A percentile compares a stretch with the other conserved stretches of the same genome.
phyloP scores from a whole-genome alignment of 2,797 vertebrate species.

The Alcedo quadribrachys region DNA sequence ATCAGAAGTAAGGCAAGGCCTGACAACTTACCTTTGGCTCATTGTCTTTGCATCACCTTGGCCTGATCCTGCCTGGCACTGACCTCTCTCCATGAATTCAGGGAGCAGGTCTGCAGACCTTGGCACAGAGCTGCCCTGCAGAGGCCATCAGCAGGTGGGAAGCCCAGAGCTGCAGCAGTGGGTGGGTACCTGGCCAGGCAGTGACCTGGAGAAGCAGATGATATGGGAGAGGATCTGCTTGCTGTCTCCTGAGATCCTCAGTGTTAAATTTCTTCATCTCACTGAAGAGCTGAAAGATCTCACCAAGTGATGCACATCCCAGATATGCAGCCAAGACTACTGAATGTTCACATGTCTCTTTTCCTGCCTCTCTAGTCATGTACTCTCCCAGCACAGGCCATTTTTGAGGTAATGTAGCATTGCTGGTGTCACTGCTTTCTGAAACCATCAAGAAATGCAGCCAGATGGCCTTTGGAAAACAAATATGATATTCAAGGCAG shows the following conservation, averaged over 20 bases:
- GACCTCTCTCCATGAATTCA: neutral
- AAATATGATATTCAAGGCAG: neutral
- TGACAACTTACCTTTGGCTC: neutral
- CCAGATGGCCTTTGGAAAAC: constrained; percentile 41
- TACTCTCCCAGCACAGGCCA: neutral
- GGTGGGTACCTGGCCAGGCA: accelerated
- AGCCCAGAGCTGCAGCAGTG: neutral
- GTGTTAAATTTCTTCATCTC: accelerated
- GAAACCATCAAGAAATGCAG: constrained; percentile 1
- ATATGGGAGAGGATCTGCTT: neutral
- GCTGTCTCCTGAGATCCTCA: neutral
- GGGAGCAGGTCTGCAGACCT: neutral
- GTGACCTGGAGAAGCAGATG: neutral
- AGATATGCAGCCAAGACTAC: accelerated
- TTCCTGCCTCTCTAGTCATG: neutral
- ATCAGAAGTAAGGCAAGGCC: neutral
- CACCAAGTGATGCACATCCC: neutral
- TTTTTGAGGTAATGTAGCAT: neutral
- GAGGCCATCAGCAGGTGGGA: neutral
- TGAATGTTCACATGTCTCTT: accelerated
- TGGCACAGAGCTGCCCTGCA: neutral
- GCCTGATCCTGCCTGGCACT: neutral
- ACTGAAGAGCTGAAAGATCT: neutral
- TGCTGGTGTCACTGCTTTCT: neutral
- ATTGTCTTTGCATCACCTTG: neutral